These are phyloP conservation scores for Ooceraea biroi DNA, from an alignment of 1,140 invertebrate species.

Conservation along the genomic window DNA sequence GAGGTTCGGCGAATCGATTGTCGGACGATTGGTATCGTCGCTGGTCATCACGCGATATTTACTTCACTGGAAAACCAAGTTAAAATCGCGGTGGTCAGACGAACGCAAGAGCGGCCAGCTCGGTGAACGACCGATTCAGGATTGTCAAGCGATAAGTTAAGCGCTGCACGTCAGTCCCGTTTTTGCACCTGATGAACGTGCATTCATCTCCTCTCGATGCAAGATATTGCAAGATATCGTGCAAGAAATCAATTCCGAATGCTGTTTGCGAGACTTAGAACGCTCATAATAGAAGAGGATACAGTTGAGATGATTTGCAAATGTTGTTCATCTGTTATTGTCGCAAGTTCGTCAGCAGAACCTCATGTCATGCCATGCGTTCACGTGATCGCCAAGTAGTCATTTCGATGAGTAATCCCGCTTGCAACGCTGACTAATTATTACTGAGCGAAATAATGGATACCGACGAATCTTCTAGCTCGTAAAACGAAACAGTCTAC, in stretches of 20 bases:
- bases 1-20: constrained; percentile 62
- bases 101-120: too few species aligned
- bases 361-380: constrained; percentile 4
- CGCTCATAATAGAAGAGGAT: neutral
- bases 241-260: too few species aligned
- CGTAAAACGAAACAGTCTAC: neutral
- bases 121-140: neutral
- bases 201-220: too few species aligned
- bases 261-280: neutral
- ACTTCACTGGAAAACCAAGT: neutral
- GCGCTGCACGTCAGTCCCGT: too few species aligned
- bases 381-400: constrained; percentile 3
- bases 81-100: neutral
- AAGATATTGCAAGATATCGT: too few species aligned
- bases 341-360: neutral
- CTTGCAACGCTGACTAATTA: neutral
- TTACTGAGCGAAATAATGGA: constrained; percentile 11
- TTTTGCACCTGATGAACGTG: too few species aligned
- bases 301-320: neutral
- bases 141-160: neutral
- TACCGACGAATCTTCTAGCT: neutral
- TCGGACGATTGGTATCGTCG: constrained; percentile 9
- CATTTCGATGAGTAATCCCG: constrained; percentile 45
- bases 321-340: neutral
- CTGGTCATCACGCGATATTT: constrained; percentile 35